phyloP scores from a whole-genome alignment of 2,797 vertebrate species.

The Muscicapa striata region DNA sequence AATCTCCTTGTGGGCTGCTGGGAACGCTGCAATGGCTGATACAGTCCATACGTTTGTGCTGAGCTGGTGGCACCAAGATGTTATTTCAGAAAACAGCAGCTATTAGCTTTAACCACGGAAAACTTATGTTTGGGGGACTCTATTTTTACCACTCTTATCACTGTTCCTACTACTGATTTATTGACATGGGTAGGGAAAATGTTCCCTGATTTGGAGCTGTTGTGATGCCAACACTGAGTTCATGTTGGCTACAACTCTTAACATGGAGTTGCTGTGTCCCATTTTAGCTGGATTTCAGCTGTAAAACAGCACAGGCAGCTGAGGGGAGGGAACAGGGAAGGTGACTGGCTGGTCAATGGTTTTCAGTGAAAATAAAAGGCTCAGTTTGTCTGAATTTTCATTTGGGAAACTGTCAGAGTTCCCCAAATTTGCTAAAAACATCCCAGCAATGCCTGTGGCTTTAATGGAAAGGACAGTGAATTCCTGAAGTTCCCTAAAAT shows the following conservation, averaged over 20 bases:
- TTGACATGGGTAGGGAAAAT: not conserved
- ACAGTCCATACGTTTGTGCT: not conserved
- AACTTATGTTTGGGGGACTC: not conserved
- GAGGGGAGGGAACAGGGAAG: not conserved
- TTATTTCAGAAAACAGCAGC: constrained; percentile 35
- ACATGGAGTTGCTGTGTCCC: not conserved
- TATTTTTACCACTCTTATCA: constrained; percentile 40
- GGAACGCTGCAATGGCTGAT: not conserved
- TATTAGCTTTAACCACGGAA: constrained; percentile 17
- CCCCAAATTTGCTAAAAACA: not conserved
- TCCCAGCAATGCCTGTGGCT: not conserved
- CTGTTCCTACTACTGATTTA: constrained; percentile 19
- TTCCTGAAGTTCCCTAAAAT: not conserved
- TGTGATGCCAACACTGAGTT: constrained; percentile 19
- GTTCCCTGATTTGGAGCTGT: not conserved
- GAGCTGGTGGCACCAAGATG: constrained; percentile 8
- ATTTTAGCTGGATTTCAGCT: not conserved
- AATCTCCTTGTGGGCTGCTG: not conserved
- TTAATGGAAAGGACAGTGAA: not conserved
- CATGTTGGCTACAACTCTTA: not conserved
- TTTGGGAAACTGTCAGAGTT: not conserved
- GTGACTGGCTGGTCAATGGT: not conserved
- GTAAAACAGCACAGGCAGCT: not conserved
- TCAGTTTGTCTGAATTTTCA: not conserved
- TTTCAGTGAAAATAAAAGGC: not conserved